Percentiles rank a stretch among this genome's conserved stretches.
These are phyloP conservation scores for Gadus macrocephalus DNA, from an alignment of 2,113 vertebrate genomes.

Conservation along the genomic window DNA sequence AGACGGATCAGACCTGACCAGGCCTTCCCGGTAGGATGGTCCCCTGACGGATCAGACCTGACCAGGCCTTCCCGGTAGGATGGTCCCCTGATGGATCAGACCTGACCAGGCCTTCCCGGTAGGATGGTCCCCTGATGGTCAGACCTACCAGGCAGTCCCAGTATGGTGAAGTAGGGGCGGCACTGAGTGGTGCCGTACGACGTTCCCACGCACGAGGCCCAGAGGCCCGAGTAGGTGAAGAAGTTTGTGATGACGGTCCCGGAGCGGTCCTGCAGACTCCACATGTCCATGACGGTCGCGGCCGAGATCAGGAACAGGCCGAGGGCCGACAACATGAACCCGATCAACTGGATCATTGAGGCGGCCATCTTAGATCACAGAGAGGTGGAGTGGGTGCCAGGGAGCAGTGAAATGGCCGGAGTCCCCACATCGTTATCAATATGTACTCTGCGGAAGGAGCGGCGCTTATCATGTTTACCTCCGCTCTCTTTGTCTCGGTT, in stretches of 20 bases:
- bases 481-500: conserved; percentile 44
- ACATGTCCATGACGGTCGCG: conserved; percentile 80
- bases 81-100: too few species aligned
- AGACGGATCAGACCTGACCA: too few species aligned
- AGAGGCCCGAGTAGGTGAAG: conserved; percentile 82
- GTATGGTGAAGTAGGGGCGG: conserved; percentile 82
- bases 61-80: too few species aligned
- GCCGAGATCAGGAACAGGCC: conserved; percentile 76
- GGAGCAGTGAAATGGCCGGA: conserved; percentile 38
- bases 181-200: conserved; percentile 80
- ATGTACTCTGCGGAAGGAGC: conserved; percentile 36
- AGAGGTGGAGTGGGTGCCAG: conserved; percentile 13
- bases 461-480: conserved; percentile 58
- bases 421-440: conserved; percentile 32
- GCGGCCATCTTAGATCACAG: conserved; percentile 70
- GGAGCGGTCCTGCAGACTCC: conserved; percentile 81
- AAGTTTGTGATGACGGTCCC: conserved; percentile 76
- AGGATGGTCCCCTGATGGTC: too few species aligned
- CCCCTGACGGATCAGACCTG: too few species aligned
- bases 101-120: too few species aligned
- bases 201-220: conserved; percentile 79
- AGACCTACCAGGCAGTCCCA: conserved; percentile 83
- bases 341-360: conserved; percentile 77
- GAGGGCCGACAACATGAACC: conserved; percentile 72
- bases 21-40: too few species aligned